Conservation (phyloP, 1,140 invertebrate species). For the Calephelis virginiensis region DNA sequence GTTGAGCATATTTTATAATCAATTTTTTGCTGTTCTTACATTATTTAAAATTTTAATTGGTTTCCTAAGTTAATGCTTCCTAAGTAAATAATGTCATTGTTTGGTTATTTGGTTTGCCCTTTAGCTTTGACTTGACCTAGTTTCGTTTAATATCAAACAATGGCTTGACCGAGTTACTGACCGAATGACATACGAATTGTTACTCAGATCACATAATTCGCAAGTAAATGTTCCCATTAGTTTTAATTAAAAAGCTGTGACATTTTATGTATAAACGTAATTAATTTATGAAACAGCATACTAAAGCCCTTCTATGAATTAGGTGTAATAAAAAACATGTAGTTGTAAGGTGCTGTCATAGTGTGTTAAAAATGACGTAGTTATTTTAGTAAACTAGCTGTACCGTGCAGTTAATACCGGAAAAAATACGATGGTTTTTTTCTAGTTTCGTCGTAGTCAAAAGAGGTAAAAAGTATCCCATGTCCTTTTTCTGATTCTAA, state of each 20-base stretch:
- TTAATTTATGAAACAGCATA: not conserved
- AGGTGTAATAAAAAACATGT: too few relatives aligned
- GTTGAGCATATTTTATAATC: too few relatives aligned
- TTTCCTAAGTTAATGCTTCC: not conserved
- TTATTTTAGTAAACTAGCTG: too few relatives aligned
- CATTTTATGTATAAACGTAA: not conserved
- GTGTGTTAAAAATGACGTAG: too few relatives aligned
- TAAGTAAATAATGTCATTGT: constrained; percentile 3
- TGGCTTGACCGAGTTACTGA: not conserved
- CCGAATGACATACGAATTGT: constrained; percentile 13
- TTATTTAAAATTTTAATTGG: too few relatives aligned
- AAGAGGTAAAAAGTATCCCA: too few relatives aligned
- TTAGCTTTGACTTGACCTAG: constrained; percentile 6
- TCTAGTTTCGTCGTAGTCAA: too few relatives aligned
- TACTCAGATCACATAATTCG: constrained; percentile 9
- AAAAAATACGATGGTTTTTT: too few relatives aligned
- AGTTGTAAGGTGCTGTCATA: too few relatives aligned
- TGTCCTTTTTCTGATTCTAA: too few relatives aligned
- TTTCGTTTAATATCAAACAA: constrained; percentile 14
- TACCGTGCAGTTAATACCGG: too few relatives aligned
- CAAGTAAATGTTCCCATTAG: constrained; percentile 12
- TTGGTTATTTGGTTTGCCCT: not conserved
- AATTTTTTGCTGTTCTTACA: too few relatives aligned
- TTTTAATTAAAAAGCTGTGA: constrained; percentile 1
- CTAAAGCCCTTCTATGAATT: not conserved